Evolutionary conservation across 2,113 vertebrate genomes (phyloP).

Genomic region (Sylvietta virens): DNA sequence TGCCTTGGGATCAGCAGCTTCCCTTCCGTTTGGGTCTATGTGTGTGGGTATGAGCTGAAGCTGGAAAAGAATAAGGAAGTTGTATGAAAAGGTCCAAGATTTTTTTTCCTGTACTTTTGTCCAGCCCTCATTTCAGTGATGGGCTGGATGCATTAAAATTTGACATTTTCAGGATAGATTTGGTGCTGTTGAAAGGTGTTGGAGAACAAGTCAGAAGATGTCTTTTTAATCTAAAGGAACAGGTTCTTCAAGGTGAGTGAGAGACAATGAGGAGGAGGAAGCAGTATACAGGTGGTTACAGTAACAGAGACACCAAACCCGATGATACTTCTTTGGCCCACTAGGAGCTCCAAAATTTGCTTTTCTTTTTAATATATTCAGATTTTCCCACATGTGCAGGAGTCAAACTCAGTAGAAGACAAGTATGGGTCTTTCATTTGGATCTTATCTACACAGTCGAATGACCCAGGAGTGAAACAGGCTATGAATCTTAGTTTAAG

Average conservation of each 20-base stretch:
- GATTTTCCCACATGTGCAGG: neutral
- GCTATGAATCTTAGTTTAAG: neutral
- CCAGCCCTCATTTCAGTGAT: neutral
- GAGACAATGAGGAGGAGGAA: neutral
- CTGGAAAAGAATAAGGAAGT: neutral
- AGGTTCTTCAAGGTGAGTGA: neutral
- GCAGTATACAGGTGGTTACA: neutral
- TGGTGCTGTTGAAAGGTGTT: neutral
- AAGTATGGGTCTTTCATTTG: neutral
- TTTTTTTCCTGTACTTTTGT: neutral
- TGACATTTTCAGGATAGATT: neutral
- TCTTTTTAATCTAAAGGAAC: neutral
- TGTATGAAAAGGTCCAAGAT: neutral
- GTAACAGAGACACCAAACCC: neutral
- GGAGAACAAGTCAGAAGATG: neutral
- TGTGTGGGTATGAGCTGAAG: neutral
- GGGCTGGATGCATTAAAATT: neutral
- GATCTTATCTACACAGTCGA: neutral
- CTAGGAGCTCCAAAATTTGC: neutral
- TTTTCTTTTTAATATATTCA: neutral
- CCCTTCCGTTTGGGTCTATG: fast-evolving
- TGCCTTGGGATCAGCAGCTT: neutral
- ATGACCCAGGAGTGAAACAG: neutral
- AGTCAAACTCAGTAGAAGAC: neutral
- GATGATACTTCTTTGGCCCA: neutral